These are phyloP conservation scores for Crenuchus spilurus DNA, from an alignment of 2,797 vertebrate species.

Conservation along the genomic window DNA sequence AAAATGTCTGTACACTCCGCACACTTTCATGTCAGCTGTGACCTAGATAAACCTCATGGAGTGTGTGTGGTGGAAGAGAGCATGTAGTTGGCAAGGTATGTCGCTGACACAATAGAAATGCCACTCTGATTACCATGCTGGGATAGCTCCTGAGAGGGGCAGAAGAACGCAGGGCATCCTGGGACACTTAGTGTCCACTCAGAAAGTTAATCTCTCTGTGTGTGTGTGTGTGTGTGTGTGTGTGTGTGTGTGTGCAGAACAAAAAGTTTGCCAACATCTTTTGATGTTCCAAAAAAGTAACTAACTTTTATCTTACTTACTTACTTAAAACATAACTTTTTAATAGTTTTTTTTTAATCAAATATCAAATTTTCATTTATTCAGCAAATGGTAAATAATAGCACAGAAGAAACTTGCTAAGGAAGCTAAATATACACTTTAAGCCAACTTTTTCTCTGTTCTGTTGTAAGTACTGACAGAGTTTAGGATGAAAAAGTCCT, in stretches of 20 bases:
- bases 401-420: too few species aligned
- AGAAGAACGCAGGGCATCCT: slow-evolving; percentile 39
- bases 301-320: too few species aligned
- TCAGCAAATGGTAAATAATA: too few species aligned
- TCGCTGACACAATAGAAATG: slow-evolving; percentile 55
- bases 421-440: too few species aligned
- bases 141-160: slow-evolving; percentile 32
- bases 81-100: slow-evolving; percentile 46
- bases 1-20: slow-evolving; percentile 50
- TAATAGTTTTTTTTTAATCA: too few species aligned
- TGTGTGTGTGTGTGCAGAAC: background rate
- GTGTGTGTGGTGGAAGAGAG: slow-evolving; percentile 38
- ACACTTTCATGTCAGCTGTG: slow-evolving; percentile 57
- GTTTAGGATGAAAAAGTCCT: too few species aligned
- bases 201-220: background rate
- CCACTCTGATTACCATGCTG: slow-evolving; percentile 48
- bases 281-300: too few species aligned
- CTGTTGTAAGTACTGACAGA: too few species aligned
- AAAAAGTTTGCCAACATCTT: too few species aligned
- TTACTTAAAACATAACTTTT: too few species aligned
- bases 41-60: slow-evolving; percentile 55
- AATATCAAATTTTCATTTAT: too few species aligned
- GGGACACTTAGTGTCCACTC: slow-evolving; percentile 36
- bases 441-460: too few species aligned
- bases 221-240: background rate